Percentiles rank a stretch among this genome's conserved stretches.
Conservation (phyloP, 2,888 invertebrate genomes). For the Nemoura dubitans region DNA sequence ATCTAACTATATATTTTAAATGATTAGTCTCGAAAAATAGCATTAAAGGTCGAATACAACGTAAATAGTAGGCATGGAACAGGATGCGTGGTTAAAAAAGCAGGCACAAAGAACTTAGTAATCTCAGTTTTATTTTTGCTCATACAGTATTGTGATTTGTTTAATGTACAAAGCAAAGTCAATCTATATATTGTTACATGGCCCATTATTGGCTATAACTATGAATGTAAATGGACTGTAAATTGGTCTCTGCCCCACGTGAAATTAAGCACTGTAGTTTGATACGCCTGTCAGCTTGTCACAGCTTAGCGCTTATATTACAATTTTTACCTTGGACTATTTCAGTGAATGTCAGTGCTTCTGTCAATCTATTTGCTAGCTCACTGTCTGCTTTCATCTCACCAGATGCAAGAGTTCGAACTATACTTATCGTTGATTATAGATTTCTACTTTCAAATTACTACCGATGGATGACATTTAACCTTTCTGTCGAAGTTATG, state of each 20-base stretch:
- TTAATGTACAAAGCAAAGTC: background rate
- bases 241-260: background rate
- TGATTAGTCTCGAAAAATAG: background rate
- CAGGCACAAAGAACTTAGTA: background rate
- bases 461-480: background rate
- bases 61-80: background rate
- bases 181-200: background rate
- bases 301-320: background rate
- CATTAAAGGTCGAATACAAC: too few relatives aligned
- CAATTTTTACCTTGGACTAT: background rate
- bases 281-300: background rate
- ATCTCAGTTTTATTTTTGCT: constrained; percentile 1
- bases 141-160: background rate
- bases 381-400: background rate
- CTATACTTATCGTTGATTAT: background rate
- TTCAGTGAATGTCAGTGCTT: background rate
- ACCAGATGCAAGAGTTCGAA: background rate
- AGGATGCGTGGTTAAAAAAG: background rate
- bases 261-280: background rate
- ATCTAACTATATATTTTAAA: background rate
- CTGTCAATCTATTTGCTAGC: background rate
- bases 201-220: background rate
- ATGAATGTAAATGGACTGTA: background rate
- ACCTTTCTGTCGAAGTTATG: background rate
- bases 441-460: background rate